phyloP scores from a whole-genome alignment of 2,113 vertebrate genomes.

The Pygoscelis antarcticus region DNA sequence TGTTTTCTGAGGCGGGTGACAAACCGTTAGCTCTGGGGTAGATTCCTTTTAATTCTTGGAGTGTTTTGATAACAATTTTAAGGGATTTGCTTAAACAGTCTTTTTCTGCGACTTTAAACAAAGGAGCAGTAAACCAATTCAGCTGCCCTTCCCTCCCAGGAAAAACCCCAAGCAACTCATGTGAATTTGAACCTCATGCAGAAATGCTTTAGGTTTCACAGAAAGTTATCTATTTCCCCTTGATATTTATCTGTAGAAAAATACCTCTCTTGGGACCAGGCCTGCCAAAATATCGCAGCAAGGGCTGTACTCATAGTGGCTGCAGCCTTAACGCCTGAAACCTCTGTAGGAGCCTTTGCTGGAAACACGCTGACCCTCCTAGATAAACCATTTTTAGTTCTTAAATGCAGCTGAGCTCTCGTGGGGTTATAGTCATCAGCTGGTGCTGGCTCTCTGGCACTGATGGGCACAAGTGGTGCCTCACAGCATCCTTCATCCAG shows the following conservation, averaged over 20 bases:
- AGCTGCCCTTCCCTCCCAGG: neutral
- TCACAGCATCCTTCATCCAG: neutral
- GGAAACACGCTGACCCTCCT: neutral
- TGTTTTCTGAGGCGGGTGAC: neutral
- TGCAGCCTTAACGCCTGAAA: neutral
- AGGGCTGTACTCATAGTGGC: neutral
- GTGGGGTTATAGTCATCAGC: accelerated
- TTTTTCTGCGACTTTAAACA: neutral
- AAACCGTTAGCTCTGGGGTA: neutral
- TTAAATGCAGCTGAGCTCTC: neutral
- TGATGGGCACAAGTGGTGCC: neutral
- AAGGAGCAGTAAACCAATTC: neutral
- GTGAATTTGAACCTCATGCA: neutral
- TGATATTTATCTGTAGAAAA: neutral
- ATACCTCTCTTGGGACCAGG: neutral
- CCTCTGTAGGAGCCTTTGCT: neutral
- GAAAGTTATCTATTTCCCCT: neutral
- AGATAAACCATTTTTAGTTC: neutral
- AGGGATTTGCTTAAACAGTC: neutral
- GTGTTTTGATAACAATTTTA: neutral
- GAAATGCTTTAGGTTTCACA: neutral
- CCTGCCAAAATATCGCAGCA: neutral
- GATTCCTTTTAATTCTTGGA: neutral
- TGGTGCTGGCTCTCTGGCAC: neutral
- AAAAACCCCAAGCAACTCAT: neutral